Base-by-base conservation (phyloP, 2,888 invertebrate genomes). In the Autographa pulchrina region DNA sequence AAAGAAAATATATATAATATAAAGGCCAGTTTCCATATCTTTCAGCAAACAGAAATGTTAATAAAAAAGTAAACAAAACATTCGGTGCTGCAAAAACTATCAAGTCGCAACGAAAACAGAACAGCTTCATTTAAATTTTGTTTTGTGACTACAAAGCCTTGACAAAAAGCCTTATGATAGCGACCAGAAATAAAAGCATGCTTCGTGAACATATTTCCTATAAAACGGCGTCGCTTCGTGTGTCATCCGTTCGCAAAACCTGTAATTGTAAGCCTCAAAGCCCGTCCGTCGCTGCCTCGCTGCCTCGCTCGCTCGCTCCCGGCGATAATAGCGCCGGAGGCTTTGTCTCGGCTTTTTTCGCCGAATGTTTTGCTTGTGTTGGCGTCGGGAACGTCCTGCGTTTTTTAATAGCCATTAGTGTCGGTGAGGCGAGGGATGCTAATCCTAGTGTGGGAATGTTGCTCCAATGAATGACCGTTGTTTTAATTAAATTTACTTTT, bases 241-340 rank as follows among this genome's bases (percentile, higher is more conserved):
- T 81, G 70, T 74, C 81, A 70, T 81, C 62, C 63, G 63, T 63
- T 81, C 70, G 81, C 68, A 68, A 81, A 77, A 74, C 68, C 65
- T 78, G 70, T 81, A 78, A 78, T 77, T 77, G 80, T 80, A 78
- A 80, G 65, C 77, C 77, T 76, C 80, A 78, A 72, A 78, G 80
- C 52, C 63, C 56, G 71, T 68, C 61, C 65, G 48, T 31, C 16
- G 59, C 32, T 58, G 77, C n/a, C 62, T 38, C 66, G 70, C 54
- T 68, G 59, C 54, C 70, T 67, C 70, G 77, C 65, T 41, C 67
- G 67, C 60, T 68, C 59, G 62, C 71, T 67, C 67, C 25, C 32
- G 41, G 60, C 65, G 69, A 70, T 70, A 70, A 65, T 70, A 60
- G 68, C 60, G 52, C 63, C 41, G 65, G 31, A 64, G 72, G 72